These are phyloP conservation scores for Ramazzottius varieornatus DNA, from an alignment of 2,888 invertebrate species.

Conservation along the genomic window DNA sequence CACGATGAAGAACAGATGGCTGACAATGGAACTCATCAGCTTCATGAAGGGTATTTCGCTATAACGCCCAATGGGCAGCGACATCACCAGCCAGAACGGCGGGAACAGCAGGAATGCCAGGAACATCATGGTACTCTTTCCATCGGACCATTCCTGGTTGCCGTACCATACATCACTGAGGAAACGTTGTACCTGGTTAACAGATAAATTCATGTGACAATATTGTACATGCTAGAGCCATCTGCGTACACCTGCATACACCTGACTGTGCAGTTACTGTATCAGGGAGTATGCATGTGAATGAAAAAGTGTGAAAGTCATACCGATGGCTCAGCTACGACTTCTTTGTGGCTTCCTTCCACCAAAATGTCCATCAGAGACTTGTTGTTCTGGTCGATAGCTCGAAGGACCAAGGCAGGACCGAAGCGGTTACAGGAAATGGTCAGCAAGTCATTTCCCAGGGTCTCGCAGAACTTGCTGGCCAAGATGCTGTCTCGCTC, in stretches of 20 bases:
- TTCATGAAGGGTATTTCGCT: conserved; percentile 97
- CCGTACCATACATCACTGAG: conserved; percentile 83
- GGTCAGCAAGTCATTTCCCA: conserved; percentile 85
- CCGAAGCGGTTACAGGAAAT: conserved; percentile 78
- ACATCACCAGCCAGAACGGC: conserved; percentile 81
- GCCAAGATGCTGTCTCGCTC: conserved; percentile 84
- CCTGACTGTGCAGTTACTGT: too few species aligned
- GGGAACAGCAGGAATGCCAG: conserved; percentile 75
- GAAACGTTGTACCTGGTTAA: too few species aligned
- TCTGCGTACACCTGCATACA: too few species aligned
- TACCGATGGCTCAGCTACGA: conserved; percentile 23
- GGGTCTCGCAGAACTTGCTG: conserved; percentile 78
- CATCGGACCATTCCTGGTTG: conserved; percentile 76
- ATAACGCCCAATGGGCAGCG: conserved; percentile 71
- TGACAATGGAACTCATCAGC: conserved; percentile 96
- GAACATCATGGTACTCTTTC: conserved; percentile 74
- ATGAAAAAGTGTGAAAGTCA: too few species aligned
- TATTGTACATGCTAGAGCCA: too few species aligned
- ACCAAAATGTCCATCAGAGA: conserved; percentile 88
- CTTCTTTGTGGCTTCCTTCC: conserved; percentile 91
- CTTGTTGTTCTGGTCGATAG: conserved; percentile 71
- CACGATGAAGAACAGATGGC: conserved; percentile 86
- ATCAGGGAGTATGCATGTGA: too few species aligned
- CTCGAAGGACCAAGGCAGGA: conserved; percentile 71
- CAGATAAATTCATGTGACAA: too few species aligned